These are phyloP conservation scores for Exocentrus adspersus DNA, from an alignment of 2,888 invertebrate genomes.

Conservation along the genomic window DNA sequence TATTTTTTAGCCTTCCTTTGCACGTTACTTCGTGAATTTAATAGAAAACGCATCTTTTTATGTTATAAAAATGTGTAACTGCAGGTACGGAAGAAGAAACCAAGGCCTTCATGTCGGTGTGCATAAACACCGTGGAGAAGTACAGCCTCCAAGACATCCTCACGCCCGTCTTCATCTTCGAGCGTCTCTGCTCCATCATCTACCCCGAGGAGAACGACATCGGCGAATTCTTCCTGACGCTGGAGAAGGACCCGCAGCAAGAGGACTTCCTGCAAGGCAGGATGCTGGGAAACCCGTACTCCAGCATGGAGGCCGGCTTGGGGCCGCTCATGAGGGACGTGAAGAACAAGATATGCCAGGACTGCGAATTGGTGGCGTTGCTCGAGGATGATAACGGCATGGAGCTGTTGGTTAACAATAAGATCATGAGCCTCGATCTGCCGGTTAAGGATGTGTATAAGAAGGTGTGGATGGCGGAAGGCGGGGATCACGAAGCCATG, in stretches of 20 bases:
- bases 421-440: slow-evolving; percentile 96
- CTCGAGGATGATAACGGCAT: slow-evolving; percentile 98
- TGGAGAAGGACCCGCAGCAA: slow-evolving; percentile 98
- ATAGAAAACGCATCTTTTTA: no score
- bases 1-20: no score
- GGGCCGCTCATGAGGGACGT: slow-evolving; percentile 98
- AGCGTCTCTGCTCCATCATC: slow-evolving; percentile 95
- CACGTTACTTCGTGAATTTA: no score
- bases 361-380: slow-evolving; percentile 97
- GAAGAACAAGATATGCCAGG: slow-evolving; percentile 98
- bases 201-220: slow-evolving; percentile 97
- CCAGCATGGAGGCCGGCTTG: slow-evolving; percentile 90
- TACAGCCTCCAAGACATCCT: slow-evolving; percentile 91
- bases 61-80: neutral
- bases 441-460: slow-evolving; percentile 93
- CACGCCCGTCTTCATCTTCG: slow-evolving; percentile 98
- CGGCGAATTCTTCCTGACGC: slow-evolving; percentile 93
- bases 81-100: slow-evolving; percentile 91
- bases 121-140: slow-evolving; percentile 94
- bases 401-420: slow-evolving; percentile 97
- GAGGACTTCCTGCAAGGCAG: slow-evolving; percentile 98
- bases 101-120: slow-evolving; percentile 96
- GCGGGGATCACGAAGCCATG: slow-evolving; percentile 95
- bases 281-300: slow-evolving; percentile 98
- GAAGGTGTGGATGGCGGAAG: slow-evolving; percentile 87